These are phyloP conservation scores for Orthochromis indermauri DNA, from an alignment of 2,113 vertebrate genomes.

Conservation along the genomic window DNA sequence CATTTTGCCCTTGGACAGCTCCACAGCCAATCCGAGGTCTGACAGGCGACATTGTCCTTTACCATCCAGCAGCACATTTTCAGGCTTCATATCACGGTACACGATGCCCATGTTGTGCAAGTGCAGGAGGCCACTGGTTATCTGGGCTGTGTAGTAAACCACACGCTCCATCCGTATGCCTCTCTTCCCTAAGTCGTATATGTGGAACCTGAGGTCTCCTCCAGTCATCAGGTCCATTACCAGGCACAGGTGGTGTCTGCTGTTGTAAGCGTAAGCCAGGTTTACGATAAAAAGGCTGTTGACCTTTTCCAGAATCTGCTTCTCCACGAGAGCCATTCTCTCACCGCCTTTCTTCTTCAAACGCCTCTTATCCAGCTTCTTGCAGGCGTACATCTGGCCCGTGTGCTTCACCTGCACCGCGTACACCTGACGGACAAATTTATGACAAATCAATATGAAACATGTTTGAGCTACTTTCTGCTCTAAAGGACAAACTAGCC, in stretches of 20 bases:
- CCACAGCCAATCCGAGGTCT: constrained; percentile 85
- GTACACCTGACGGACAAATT: constrained; percentile 75
- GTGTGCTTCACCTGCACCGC: constrained; percentile 85
- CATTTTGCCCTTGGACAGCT: constrained; percentile 72
- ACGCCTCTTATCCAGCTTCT: constrained; percentile 86
- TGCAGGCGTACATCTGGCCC: constrained; percentile 91
- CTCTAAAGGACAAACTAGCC: not conserved
- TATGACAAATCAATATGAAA: not conserved
- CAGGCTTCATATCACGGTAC: constrained; percentile 92
- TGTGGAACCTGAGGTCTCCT: constrained; percentile 88
- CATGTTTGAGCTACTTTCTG: not conserved
- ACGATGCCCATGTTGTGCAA: constrained; percentile 83
- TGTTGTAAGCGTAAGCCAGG: constrained; percentile 83
- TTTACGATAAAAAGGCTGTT: constrained; percentile 85
- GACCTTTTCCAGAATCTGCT: constrained; percentile 84
- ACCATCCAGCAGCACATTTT: constrained; percentile 87
- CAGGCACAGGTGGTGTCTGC: constrained; percentile 84
- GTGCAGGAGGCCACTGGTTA: constrained; percentile 80
- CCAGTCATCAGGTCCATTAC: constrained; percentile 93
- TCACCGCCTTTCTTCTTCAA: constrained; percentile 87
- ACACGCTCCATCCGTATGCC: constrained; percentile 71
- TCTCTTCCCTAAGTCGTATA: constrained; percentile 70
- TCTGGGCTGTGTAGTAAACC: constrained; percentile 85
- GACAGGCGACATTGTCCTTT: constrained; percentile 85
- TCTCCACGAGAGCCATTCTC: constrained; percentile 84